phyloP scores from a whole-genome alignment of 2,888 invertebrate species.

The Drosophila kuntzei region DNA sequence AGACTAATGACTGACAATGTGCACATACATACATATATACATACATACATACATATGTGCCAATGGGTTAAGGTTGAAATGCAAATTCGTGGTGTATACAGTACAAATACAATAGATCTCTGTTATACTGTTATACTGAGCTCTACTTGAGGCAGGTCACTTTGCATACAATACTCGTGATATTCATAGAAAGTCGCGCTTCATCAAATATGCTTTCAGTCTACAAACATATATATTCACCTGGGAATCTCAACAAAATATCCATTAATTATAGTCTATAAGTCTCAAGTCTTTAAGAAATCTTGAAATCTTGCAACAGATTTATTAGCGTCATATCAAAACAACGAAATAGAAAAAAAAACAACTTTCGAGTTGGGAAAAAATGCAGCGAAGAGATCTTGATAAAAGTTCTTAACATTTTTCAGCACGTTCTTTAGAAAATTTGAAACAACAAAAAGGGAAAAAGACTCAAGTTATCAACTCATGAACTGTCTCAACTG shows the following conservation, averaged over 20 bases:
- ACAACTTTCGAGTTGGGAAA: not conserved
- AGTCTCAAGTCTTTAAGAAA: slow-evolving; percentile 1
- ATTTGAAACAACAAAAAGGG: not conserved
- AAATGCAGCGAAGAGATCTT: not conserved
- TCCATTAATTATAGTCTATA: slow-evolving; percentile 11
- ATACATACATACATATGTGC: slow-evolving; percentile 42
- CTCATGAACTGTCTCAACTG: slow-evolving; percentile 8
- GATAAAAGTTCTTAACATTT: slow-evolving; percentile 9
- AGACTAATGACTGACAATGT: slow-evolving; percentile 16
- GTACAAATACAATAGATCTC: slow-evolving; percentile 14
- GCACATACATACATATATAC: slow-evolving; percentile 30
- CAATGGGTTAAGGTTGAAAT: slow-evolving; percentile 76
- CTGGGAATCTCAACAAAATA: slow-evolving; percentile 12
- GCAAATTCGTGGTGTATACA: slow-evolving; percentile 50
- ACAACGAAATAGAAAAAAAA: not conserved
- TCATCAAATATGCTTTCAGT: slow-evolving; percentile 20
- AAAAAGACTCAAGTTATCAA: slow-evolving; percentile 12
- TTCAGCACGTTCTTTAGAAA: slow-evolving; percentile 3
- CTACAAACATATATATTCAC: not conserved
- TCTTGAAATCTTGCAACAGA: not conserved
- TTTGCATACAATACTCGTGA: slow-evolving; percentile 51
- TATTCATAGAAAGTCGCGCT: slow-evolving; percentile 34
- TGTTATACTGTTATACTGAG: slow-evolving; percentile 14
- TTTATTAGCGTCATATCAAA: not conserved
- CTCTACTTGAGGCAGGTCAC: slow-evolving; percentile 33